phyloP scores from a whole-genome alignment of 2,797 vertebrate species.

The Lycodopsis pacificus region DNA sequence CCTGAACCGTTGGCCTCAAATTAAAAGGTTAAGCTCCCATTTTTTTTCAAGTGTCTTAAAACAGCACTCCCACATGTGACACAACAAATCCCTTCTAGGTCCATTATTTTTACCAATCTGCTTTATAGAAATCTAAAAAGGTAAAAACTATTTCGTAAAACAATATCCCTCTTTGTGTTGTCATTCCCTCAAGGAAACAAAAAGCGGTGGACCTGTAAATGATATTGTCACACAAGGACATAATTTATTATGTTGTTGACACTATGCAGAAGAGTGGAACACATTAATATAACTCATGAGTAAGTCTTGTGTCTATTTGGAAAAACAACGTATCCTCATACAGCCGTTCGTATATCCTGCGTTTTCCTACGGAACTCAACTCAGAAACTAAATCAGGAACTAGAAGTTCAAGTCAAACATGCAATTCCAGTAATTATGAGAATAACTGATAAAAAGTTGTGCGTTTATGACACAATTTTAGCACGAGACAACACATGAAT shows the following conservation, averaged over 20 bases:
- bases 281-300: background rate
- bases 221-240: background rate
- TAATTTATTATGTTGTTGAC: background rate
- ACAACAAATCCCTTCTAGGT: background rate
- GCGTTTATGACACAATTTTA: background rate
- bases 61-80: background rate
- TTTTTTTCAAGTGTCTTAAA: background rate
- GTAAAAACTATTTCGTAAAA: no score
- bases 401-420: background rate
- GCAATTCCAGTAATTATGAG: background rate
- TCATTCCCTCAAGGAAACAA: background rate
- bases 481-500: background rate
- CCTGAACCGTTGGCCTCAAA: conserved; percentile 2
- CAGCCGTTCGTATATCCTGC: no score
- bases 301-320: no score
- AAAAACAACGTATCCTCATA: no score
- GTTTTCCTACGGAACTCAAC: background rate
- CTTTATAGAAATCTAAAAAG: background rate
- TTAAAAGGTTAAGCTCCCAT: background rate
- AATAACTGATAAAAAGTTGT: background rate
- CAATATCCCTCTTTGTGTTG: no score
- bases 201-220: background rate
- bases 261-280: background rate
- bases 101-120: background rate
- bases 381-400: background rate